Conservation (phyloP, 1,140 invertebrate genomes). For the Pentalonia nigronervosa region DNA sequence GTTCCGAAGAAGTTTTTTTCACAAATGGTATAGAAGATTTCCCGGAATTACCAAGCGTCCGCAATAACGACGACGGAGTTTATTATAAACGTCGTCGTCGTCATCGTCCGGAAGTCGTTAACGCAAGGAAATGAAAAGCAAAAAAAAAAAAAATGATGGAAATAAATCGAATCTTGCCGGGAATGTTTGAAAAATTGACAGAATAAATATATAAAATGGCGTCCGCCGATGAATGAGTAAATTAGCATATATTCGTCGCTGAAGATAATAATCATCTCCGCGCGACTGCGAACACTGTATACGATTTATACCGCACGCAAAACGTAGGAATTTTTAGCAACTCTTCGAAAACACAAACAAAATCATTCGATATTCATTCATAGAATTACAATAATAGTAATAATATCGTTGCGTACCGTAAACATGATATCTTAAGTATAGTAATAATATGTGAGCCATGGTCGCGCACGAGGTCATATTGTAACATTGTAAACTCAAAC, state of each 20-base stretch:
- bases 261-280: background rate
- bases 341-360: background rate
- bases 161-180: slow-evolving; percentile 18
- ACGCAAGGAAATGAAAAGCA: background rate
- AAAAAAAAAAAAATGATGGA: slow-evolving; percentile 18
- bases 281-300: too few relatives aligned
- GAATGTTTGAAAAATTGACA: background rate
- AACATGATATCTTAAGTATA: background rate
- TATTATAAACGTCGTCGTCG: slow-evolving; percentile 18
- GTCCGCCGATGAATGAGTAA: background rate
- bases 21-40: background rate
- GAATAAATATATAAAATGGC: background rate
- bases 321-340: background rate
- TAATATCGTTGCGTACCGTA: background rate
- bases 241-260: background rate
- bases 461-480: background rate
- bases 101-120: slow-evolving; percentile 30
- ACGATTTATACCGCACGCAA: background rate
- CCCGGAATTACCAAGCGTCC: background rate
- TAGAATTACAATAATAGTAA: background rate
- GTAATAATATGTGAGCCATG: background rate
- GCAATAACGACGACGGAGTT: background rate
- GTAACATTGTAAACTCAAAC: background rate
- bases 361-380: background rate
- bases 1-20: background rate